Conservation (phyloP, 1,140 invertebrate genomes). For the Telenomus remus region DNA sequence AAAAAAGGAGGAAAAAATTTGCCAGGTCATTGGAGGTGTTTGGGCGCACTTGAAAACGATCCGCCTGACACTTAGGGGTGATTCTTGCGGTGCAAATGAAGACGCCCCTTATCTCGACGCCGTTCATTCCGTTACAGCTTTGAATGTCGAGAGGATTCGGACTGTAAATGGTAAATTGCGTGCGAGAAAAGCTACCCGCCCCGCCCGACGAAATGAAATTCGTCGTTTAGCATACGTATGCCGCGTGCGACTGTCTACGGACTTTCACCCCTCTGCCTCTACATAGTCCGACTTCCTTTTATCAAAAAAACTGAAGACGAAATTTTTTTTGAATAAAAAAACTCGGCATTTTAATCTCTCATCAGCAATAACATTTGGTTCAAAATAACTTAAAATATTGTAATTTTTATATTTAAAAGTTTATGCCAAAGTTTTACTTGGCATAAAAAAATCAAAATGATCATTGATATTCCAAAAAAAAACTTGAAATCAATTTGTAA, state of each 20-base stretch:
- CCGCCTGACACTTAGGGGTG: slow-evolving; percentile 25
- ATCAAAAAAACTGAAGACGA: slow-evolving; percentile 5
- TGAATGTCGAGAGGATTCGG: slow-evolving; percentile 23
- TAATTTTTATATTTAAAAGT: too few species aligned
- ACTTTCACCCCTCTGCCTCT: slow-evolving; percentile 12
- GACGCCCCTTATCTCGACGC: slow-evolving; percentile 28
- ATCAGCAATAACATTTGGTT: not conserved
- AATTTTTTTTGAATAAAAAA: not conserved
- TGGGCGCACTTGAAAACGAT: slow-evolving; percentile 22
- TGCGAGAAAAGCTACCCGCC: slow-evolving; percentile 30
- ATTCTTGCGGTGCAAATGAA: slow-evolving; percentile 44
- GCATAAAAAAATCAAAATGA: too few species aligned
- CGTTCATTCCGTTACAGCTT: slow-evolving; percentile 17
- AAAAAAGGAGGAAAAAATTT: slow-evolving; percentile 34
- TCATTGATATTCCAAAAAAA: not conserved
- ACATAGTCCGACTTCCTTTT: slow-evolving; percentile 20
- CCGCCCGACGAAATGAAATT: slow-evolving; percentile 49
- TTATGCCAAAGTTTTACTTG: too few species aligned
- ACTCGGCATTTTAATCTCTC: too few species aligned
- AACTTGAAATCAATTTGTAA: not conserved
- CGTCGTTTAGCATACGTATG: slow-evolving; percentile 62
- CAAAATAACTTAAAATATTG: too few species aligned
- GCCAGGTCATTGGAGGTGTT: slow-evolving; percentile 40
- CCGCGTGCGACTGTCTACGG: slow-evolving; percentile 18
- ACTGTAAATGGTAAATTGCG: slow-evolving; percentile 48